phyloP scores from a whole-genome alignment of 2,797 vertebrate species.

The Emydoidea blandingii region DNA sequence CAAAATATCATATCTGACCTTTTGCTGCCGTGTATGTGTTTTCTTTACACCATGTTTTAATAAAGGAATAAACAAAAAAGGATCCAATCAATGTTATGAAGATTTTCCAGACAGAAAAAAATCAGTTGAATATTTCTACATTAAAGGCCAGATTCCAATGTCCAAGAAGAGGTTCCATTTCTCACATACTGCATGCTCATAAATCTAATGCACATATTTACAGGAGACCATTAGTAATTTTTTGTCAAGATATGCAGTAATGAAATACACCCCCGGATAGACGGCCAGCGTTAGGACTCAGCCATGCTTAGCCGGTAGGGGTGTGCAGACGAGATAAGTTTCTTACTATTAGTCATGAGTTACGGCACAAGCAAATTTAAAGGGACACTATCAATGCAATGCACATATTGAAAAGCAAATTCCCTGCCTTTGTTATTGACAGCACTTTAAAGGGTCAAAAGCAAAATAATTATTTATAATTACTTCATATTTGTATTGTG shows the following conservation, averaged over 20 bases:
- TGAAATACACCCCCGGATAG: neutral
- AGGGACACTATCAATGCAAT: neutral
- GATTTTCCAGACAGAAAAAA: conserved; percentile 34
- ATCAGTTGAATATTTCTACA: conserved; percentile 30
- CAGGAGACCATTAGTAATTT: neutral
- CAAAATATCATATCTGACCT: neutral
- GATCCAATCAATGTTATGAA: neutral
- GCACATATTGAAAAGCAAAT: neutral
- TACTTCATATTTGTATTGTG: neutral
- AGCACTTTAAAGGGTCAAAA: neutral
- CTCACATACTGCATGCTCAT: neutral
- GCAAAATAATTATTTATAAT: neutral
- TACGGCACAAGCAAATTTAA: neutral
- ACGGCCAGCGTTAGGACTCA: neutral
- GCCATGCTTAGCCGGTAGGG: neutral
- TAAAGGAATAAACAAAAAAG: neutral
- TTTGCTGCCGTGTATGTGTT: neutral
- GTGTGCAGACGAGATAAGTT: neutral
- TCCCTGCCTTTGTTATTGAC: neutral
- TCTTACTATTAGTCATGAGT: neutral
- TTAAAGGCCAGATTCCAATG: conserved; percentile 2
- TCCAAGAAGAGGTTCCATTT: neutral
- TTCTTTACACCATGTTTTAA: neutral
- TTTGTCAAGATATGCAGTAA: neutral
- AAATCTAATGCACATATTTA: neutral